A percentile compares a stretch with the other conserved stretches of the same genome.
These are phyloP conservation scores for Dione juno DNA, from an alignment of 2,888 invertebrate species.

Conservation along the genomic window DNA sequence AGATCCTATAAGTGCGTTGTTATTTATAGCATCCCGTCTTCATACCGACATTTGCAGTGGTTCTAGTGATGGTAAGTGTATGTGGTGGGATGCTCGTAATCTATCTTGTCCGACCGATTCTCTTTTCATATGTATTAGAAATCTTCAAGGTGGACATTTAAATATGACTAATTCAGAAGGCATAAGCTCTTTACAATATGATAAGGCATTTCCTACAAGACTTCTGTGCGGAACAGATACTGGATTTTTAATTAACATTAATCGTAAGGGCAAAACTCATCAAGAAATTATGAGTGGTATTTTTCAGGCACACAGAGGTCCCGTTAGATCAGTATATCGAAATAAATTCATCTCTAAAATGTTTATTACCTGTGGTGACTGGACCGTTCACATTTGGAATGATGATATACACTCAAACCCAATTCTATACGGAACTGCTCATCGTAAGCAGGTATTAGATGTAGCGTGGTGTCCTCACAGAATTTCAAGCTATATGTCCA, in stretches of 20 bases:
- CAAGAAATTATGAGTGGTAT: slow-evolving; percentile 83
- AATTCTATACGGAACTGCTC: slow-evolving; percentile 57
- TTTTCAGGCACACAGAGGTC: slow-evolving; percentile 82
- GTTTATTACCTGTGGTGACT: slow-evolving; percentile 87
- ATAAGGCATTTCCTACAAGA: slow-evolving; percentile 86
- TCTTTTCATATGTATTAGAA: slow-evolving; percentile 83
- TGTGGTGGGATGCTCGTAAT: slow-evolving; percentile 87
- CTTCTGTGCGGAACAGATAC: slow-evolving; percentile 68
- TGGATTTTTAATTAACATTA: slow-evolving; percentile 81
- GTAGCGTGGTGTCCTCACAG: slow-evolving; percentile 62
- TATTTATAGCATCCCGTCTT: slow-evolving; percentile 83
- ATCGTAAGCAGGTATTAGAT: slow-evolving; percentile 57
- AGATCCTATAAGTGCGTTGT: slow-evolving; percentile 80
- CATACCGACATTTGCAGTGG: slow-evolving; percentile 85
- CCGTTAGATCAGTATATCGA: slow-evolving; percentile 84
- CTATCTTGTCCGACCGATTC: slow-evolving; percentile 82
- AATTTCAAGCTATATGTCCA: slow-evolving; percentile 68
- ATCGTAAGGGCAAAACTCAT: slow-evolving; percentile 86
- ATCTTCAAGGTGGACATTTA: slow-evolving; percentile 68
- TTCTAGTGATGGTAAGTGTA: slow-evolving; percentile 84
- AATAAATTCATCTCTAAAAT: slow-evolving; percentile 86
- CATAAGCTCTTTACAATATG: slow-evolving; percentile 86
- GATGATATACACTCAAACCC: slow-evolving; percentile 83
- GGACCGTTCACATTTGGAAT: slow-evolving; percentile 86
- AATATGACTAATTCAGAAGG: slow-evolving; percentile 82